These are phyloP conservation scores for Neoaliturus tenellus DNA, from an alignment of 2,888 invertebrate species.

Conservation along the genomic window DNA sequence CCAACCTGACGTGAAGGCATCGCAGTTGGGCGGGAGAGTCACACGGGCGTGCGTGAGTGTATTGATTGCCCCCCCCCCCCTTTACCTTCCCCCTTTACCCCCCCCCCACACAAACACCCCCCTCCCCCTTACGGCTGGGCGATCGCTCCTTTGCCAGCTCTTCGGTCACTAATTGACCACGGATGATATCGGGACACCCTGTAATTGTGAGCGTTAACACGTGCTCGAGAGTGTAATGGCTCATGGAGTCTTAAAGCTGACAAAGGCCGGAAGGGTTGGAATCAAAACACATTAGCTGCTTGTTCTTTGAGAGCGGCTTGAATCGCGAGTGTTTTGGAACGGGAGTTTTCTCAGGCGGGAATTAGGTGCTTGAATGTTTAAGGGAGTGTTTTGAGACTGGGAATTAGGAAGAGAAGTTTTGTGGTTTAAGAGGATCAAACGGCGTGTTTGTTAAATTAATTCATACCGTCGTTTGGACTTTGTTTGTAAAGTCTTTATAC, in stretches of 20 bases:
- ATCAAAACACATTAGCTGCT: conserved; percentile 27
- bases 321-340: neutral
- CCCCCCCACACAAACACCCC: no score
- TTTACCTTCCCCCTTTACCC: no score
- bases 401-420: neutral
- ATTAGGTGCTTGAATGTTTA: neutral
- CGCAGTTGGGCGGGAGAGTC: conserved; percentile 5
- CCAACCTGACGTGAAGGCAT: conserved; percentile 23
- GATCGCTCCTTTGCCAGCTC: neutral
- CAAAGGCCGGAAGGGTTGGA: neutral
- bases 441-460: no score
- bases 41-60: conserved; percentile 18
- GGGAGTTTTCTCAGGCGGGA: neutral
- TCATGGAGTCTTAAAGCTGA: neutral
- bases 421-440: no score
- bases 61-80: conserved; percentile 36
- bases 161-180: conserved; percentile 35
- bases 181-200: neutral
- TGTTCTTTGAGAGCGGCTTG: neutral
- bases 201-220: conserved; percentile 29
- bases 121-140: neutral
- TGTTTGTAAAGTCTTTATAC: no score
- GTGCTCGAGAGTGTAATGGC: conserved; percentile 13
- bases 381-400: neutral
- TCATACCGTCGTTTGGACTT: no score